Conservation (phyloP, 2,797 vertebrate genomes). For the Bradypodion ventrale region DNA sequence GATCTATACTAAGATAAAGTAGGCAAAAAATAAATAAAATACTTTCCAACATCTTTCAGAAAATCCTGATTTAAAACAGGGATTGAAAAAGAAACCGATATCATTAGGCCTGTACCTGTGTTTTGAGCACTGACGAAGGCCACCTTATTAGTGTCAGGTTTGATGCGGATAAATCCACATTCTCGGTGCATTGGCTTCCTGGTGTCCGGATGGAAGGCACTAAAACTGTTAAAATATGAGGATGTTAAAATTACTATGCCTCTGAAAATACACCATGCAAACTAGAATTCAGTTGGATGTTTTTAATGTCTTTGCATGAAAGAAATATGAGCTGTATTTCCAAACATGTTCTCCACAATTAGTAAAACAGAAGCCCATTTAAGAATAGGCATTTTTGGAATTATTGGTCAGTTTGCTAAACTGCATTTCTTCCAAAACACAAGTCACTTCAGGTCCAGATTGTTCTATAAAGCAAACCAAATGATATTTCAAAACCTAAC, state of each 20-base stretch:
- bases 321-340: background rate
- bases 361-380: background rate
- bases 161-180: slow-evolving; percentile 91
- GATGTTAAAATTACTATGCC: background rate
- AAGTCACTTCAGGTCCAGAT: background rate
- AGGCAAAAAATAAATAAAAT: background rate
- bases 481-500: background rate
- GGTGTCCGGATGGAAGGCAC: slow-evolving; percentile 87
- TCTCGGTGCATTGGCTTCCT: slow-evolving; percentile 93
- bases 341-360: background rate
- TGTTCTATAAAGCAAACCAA: background rate
- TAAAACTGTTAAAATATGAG: slow-evolving; percentile 81
- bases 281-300: background rate
- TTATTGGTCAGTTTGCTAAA: background rate
- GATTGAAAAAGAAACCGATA: background rate
- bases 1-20: background rate
- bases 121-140: slow-evolving; percentile 97
- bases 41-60: background rate
- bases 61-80: background rate
- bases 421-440: background rate
- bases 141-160: slow-evolving; percentile 90
- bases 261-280: background rate
- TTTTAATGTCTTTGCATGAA: background rate
- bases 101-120: slow-evolving; percentile 77
- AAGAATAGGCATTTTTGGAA: background rate